Base-by-base conservation (phyloP, 2,797 vertebrate genomes). In the Adelosebastes latens region DNA sequence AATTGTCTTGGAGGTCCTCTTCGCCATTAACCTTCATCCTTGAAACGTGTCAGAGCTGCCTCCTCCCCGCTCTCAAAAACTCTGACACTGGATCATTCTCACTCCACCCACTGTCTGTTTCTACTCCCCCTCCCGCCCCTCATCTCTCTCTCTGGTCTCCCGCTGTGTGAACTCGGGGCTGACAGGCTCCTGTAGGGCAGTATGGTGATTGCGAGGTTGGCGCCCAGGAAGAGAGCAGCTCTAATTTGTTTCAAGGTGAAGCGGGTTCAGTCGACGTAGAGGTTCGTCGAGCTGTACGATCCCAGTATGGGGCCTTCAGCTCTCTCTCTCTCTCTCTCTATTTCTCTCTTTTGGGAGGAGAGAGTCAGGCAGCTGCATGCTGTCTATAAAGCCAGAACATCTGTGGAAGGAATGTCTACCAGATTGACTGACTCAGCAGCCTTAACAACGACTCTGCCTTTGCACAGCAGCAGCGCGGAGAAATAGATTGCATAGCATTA, bases 191-290 rank as follows among this genome's bases (percentile, higher is more conserved):
- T 87, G 81, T 75, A 87, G 86, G 86, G 86, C 80, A 24, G 83
- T 72, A 59, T 71, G 75, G 79, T 87, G 89, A 91, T 86, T 71
- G 81, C 18, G 59, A 88, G 80, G 82, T 85, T 42, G 59, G 63
- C 22, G 39, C 84, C 88, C 59, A 6, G 68, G 77, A 84, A 76
- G 87, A 80, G 80, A 90, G 83, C 84, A 20, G 66, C 84, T 87
- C 86, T 91, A 88, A 92, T 93, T 92, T 93, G 87, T 88, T 89
- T 93, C 86, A 93, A 95, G 93, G 93, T 94, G 92, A 94, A 91
- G 87, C 80, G 8, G 88, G 87, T 88, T 88, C 87, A 80, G 83
- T 36, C 29, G 0, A 77, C 4, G 75, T 12, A 25, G 81, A 69
- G 80, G 79, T 87, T 89, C 79, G 79, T 87, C 81, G 80, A 72